phyloP scores from a whole-genome alignment of 2,113 vertebrate genomes.

The Melanerpes formicivorus region DNA sequence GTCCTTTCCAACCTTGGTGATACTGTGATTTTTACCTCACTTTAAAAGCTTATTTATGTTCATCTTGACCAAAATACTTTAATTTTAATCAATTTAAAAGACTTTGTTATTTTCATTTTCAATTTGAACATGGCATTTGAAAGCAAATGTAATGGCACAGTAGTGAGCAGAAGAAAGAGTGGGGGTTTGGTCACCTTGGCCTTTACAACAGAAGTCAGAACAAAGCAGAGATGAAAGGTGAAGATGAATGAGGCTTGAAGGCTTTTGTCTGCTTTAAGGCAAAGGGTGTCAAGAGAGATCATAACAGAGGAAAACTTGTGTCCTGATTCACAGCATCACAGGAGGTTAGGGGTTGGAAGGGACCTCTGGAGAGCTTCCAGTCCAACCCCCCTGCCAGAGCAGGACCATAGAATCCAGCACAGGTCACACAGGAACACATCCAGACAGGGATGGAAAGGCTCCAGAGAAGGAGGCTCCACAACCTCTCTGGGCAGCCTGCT shows the following conservation, averaged over 20 bases:
- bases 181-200: background rate
- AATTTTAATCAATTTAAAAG: too few species aligned
- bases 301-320: background rate
- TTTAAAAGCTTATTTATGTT: background rate
- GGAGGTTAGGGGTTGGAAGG: too few species aligned
- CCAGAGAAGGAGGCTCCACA: too few species aligned
- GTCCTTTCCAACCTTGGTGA: too few species aligned
- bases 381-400: too few species aligned
- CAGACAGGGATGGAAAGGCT: too few species aligned
- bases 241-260: background rate
- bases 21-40: too few species aligned
- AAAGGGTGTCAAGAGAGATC: background rate
- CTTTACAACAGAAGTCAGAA: background rate
- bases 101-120: background rate
- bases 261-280: conserved; percentile 6
- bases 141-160: background rate
- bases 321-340: background rate
- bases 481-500: too few species aligned
- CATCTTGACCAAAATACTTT: background rate
- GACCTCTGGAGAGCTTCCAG: too few species aligned
- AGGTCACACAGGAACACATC: too few species aligned
- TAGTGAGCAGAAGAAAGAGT: background rate
- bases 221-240: background rate
- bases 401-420: too few species aligned
- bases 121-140: background rate